Conservation (phyloP, 2,113 vertebrate genomes). For the Nesoenas mayeri region DNA sequence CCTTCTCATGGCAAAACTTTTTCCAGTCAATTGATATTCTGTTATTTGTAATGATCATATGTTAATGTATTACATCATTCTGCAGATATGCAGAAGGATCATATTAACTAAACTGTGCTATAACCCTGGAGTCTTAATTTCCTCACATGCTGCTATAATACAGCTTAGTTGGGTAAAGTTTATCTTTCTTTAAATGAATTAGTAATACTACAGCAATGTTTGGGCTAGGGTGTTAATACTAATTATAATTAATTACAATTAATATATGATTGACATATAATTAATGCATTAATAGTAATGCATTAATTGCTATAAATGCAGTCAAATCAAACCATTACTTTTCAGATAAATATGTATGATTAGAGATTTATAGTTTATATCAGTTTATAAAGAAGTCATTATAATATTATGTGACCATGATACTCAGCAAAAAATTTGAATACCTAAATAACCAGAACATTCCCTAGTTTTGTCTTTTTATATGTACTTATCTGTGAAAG, state of each 20-base stretch:
- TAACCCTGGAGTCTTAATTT: background rate
- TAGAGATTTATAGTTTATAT: background rate
- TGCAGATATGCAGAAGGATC: background rate
- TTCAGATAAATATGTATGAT: background rate
- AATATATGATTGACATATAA: background rate
- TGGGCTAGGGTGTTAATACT: background rate
- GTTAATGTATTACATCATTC: background rate
- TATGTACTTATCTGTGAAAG: background rate
- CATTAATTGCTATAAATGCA: background rate
- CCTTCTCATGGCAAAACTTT: background rate
- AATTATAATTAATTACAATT: background rate
- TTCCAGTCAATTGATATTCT: background rate
- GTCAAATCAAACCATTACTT: background rate
- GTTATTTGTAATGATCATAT: background rate
- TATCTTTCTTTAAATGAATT: background rate
- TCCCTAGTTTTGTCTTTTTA: background rate
- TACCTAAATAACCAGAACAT: background rate
- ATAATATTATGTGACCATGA: background rate
- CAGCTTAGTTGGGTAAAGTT: background rate
- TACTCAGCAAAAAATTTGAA: background rate
- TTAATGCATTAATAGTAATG: background rate
- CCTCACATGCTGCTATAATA: background rate
- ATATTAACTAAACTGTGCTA: background rate
- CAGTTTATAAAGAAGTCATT: background rate
- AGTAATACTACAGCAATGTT: background rate